Evolutionary conservation across 2,797 vertebrate species (phyloP).

Genomic region (Fringilla coelebs): DNA sequence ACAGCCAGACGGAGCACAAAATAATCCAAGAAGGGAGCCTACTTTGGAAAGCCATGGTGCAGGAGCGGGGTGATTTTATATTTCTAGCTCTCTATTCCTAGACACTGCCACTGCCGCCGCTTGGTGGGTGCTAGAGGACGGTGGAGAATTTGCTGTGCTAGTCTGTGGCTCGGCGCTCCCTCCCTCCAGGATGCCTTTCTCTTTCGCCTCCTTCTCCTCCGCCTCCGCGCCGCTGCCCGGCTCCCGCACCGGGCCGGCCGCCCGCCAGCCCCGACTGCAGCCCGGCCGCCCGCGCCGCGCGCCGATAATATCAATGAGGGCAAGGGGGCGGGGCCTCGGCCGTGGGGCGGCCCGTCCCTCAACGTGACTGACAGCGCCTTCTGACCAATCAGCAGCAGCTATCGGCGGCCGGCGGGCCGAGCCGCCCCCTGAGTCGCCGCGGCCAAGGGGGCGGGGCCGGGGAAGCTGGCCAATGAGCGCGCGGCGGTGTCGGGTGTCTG

Average conservation of each 20-base stretch:
- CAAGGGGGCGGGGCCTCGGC: conserved; percentile 45
- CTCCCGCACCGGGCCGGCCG: conserved; percentile 81
- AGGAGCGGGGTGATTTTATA: conserved; percentile 56
- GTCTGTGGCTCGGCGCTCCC: conserved; percentile 1
- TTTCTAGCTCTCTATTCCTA: conserved; percentile 49
- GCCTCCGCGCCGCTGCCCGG: background rate
- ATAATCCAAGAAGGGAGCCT: conserved; percentile 88
- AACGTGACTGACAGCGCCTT: conserved; percentile 53
- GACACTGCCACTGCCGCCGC: conserved; percentile 40
- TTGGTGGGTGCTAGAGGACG: conserved; percentile 33
- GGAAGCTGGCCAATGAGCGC: conserved; percentile 41
- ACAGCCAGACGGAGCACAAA: conserved; percentile 83
- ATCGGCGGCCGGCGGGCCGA: background rate
- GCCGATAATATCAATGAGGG: conserved; percentile 87
- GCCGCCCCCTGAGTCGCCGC: background rate
- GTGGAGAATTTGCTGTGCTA: conserved; percentile 26
- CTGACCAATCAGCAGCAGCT: conserved; percentile 28
- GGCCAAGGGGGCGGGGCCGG: background rate
- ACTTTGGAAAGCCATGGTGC: conserved; percentile 88
- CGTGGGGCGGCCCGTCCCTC: conserved; percentile 54
- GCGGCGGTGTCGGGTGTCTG: conserved; percentile 60
- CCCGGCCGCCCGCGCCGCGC: conserved; percentile 76
- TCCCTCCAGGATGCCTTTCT: conserved; percentile 35
- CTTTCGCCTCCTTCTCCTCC: conserved; percentile 16
- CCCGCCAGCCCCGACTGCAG: conserved; percentile 80